Conservation (phyloP, 2,113 vertebrate genomes). For the Orcinus orca region DNA sequence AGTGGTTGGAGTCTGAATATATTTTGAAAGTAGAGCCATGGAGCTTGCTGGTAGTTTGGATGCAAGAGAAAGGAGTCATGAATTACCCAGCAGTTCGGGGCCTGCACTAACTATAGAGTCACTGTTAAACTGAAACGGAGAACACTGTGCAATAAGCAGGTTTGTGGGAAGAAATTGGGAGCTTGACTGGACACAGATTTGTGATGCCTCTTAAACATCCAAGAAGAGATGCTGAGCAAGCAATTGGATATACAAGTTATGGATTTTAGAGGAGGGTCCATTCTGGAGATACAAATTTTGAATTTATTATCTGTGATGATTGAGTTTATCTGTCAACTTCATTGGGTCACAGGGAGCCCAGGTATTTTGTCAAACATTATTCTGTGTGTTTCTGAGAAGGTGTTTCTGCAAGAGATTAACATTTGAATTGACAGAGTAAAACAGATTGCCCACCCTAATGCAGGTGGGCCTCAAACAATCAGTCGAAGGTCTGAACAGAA, state of each 20-base stretch:
- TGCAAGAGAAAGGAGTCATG: background rate
- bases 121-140: background rate
- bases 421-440: background rate
- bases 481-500: background rate
- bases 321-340: background rate
- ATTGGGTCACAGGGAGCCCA: background rate
- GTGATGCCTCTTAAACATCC: background rate
- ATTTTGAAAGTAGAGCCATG: background rate
- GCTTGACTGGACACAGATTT: background rate
- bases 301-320: background rate
- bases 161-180: background rate
- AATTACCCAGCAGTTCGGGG: background rate
- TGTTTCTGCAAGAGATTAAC: background rate
- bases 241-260: background rate
- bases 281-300: background rate
- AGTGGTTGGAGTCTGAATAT: background rate
- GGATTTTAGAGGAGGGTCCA: background rate
- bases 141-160: background rate
- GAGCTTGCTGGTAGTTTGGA: background rate
- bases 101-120: background rate
- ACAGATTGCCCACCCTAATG: background rate
- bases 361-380: background rate
- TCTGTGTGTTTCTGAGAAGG: background rate
- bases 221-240: background rate
- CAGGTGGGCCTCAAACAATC: background rate